Evolutionary conservation across 1,140 invertebrate species (phyloP).

Genomic region (Leguminivora glycinivorella): DNA sequence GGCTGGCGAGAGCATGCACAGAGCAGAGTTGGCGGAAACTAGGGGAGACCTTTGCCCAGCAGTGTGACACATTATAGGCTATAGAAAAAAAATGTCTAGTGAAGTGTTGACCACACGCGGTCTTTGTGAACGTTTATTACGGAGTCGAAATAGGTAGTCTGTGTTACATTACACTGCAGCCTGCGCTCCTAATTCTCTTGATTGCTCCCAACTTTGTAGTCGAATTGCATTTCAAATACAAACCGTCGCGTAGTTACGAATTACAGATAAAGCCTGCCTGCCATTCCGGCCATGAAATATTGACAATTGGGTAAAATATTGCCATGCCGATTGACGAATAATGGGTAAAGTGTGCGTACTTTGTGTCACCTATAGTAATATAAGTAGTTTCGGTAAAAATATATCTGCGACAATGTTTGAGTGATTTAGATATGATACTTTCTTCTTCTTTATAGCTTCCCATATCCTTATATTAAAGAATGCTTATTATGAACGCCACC

Average conservation of each 20-base stretch:
- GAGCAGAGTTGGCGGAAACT: no score
- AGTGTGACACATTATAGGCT: no score
- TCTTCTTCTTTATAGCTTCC: no score
- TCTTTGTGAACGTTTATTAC: no score
- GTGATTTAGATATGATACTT: not conserved
- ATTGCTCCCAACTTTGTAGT: constrained; percentile 3
- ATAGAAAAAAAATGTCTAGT: no score
- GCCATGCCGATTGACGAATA: not conserved
- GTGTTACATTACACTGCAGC: not conserved
- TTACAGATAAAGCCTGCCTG: not conserved
- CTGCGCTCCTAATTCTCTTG: constrained; percentile 2
- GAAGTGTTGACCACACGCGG: no score
- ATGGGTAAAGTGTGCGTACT: not conserved
- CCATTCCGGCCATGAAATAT: not conserved
- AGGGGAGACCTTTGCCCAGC: no score
- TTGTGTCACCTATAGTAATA: no score
- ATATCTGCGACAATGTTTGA: not conserved
- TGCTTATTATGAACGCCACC: no score
- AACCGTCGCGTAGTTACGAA: not conserved
- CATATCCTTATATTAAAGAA: no score
- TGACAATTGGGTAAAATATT: not conserved
- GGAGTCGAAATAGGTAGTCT: no score
- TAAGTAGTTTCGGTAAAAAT: not conserved
- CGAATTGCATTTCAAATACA: constrained; percentile 3
- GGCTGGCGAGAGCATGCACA: no score